Evolutionary conservation across 2,797 vertebrate genomes (phyloP).

Genomic region (Neosalanx taihuensis): DNA sequence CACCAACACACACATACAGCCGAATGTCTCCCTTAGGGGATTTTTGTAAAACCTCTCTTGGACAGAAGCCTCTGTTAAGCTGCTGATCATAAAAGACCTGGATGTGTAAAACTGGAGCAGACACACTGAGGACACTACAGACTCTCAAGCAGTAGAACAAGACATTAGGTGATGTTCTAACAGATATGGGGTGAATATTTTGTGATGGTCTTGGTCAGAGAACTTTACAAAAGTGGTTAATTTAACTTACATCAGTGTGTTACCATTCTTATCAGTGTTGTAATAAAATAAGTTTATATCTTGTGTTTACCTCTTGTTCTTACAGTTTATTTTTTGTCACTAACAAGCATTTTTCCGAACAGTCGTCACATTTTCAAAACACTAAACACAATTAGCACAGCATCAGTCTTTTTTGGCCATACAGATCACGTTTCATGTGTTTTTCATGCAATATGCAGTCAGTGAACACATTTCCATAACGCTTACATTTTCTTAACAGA

Average conservation of each 20-base stretch:
- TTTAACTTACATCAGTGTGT: constrained; percentile 95
- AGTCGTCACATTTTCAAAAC: too few species aligned
- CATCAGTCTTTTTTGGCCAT: too few species aligned
- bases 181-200: constrained; percentile 62
- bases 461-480: too few species aligned
- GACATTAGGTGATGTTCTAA: constrained; percentile 55
- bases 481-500: too few species aligned
- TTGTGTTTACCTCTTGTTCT: constrained; percentile 26
- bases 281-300: constrained; percentile 86
- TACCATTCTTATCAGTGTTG: constrained; percentile 89
- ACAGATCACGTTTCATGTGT: too few species aligned
- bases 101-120: constrained; percentile 36
- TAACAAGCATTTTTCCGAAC: too few species aligned
- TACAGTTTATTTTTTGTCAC: too few species aligned
- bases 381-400: too few species aligned
- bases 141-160: constrained; percentile 32
- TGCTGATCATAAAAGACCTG: constrained; percentile 7
- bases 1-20: constrained; percentile 37
- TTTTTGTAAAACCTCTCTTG: constrained; percentile 47
- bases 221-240: constrained; percentile 78
- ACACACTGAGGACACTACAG: constrained; percentile 29
- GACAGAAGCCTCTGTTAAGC: too few species aligned
- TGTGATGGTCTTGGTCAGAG: constrained; percentile 64
- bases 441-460: too few species aligned
- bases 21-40: constrained; percentile 74